Evolutionary conservation across 2,888 invertebrate genomes (phyloP).

Genomic region (Malachius bipustulatus): DNA sequence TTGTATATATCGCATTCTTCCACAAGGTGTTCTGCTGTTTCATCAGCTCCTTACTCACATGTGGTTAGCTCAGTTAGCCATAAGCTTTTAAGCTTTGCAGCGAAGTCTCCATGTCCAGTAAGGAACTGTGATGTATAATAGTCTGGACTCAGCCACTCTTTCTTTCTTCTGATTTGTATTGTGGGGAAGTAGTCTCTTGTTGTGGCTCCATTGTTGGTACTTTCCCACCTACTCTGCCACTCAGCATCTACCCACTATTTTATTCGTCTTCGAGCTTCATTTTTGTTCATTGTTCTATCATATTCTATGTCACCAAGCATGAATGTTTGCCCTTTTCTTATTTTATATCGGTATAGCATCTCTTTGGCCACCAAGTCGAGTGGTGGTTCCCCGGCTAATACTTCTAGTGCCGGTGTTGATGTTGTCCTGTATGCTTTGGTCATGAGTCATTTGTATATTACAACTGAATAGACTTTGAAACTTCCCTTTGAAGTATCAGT

Average conservation of each 20-base stretch:
- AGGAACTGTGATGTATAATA: neutral
- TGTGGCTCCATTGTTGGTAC: neutral
- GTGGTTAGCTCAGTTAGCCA: neutral
- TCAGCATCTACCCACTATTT: neutral
- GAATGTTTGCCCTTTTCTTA: neutral
- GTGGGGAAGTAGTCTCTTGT: neutral
- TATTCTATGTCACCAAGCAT: neutral
- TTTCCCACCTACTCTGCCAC: conserved; percentile 2
- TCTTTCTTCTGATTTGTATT: neutral
- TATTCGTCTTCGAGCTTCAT: neutral
- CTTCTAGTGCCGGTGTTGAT: too few species aligned
- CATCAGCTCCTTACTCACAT: neutral
- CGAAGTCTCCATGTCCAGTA: conserved; percentile 1
- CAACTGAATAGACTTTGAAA: too few species aligned
- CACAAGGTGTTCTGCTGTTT: neutral
- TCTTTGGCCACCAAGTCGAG: too few species aligned
- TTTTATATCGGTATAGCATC: conserved; percentile 2
- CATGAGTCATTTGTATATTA: too few species aligned
- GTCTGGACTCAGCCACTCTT: neutral
- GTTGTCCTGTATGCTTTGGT: too few species aligned
- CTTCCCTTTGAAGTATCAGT: too few species aligned
- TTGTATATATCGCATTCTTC: conserved; percentile 1
- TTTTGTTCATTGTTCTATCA: neutral
- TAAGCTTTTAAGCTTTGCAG: neutral
- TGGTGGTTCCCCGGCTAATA: too few species aligned